Base-by-base conservation (phyloP, 2,797 vertebrate genomes). In the Lagodon rhomboides region DNA sequence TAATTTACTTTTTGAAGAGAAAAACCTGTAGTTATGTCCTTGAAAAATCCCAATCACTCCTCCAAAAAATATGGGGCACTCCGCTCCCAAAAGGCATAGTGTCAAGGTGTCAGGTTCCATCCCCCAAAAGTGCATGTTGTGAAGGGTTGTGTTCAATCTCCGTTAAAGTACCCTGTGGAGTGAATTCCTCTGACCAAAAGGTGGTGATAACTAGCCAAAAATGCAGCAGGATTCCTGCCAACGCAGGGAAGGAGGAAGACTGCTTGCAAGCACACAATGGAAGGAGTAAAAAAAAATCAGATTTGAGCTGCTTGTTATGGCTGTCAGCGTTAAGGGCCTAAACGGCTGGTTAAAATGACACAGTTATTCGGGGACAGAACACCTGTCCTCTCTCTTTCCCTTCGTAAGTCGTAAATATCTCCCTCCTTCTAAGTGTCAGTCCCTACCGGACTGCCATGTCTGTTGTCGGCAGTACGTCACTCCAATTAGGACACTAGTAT, bases 401-500 rank as follows among this genome's bases (percentile, higher is more conserved):
- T 70, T 51, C 25, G 3, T 63, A 15, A 62, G 46, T 46, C 11
- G 34, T 46, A 59, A 74, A 59, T 46, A 18, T 54, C 50, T 50
- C 60, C 80, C 62, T 53, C 61, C n/a, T 66, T 72, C 17, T 6
- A 38, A 44, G 53, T 49, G 68, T 87, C 67, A 59, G 15, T 63
- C 13, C 30, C 43, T 51, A 43, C 68, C 46, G 61, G 63, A 50
- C 69, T 62, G 67, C 38, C 54, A 5, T 17, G 67, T 67, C 41
- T 71, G 51, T 71, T 54, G 65, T 34, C 83, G 75, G 54, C 78
- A 77, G 51, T 51, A 50, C 25, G 55, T 73, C 3, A 16, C 49
- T 34, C 71, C 72, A 84, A 86, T 87, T 82, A 86, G 67, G 80
- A 60, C 43, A 25, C 49, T 10, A 60, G 22, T 63, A 27, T n/a